phyloP scores from a whole-genome alignment of 1,140 invertebrate genomes.

The Hylyphantes graminicola region DNA sequence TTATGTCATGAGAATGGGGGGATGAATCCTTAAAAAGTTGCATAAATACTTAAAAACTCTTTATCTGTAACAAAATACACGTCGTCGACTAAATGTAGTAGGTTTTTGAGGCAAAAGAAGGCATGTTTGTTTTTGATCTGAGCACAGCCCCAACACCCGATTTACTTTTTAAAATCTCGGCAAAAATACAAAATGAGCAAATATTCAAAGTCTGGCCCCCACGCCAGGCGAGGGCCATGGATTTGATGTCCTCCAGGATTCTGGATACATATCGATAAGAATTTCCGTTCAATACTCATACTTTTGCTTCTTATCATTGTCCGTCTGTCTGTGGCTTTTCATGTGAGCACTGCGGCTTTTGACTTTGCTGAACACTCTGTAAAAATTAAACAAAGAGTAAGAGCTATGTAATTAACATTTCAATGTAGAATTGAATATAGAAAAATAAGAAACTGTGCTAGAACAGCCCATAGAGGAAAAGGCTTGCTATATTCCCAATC shows the following conservation, averaged over 20 bases:
- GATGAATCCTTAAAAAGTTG: conserved; percentile 43
- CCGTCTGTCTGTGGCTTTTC: conserved; percentile 82
- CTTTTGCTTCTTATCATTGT: conserved; percentile 50
- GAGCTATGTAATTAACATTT: no score
- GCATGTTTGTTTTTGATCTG: conserved; percentile 56
- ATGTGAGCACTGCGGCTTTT: conserved; percentile 98
- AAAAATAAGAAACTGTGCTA: no score
- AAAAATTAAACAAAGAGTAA: conserved; percentile 66
- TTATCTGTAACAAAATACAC: conserved; percentile 57
- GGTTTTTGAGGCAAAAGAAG: conserved; percentile 59
- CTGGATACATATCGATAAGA: conserved; percentile 47
- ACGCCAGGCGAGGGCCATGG: background rate
- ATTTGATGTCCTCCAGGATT: conserved; percentile 18
- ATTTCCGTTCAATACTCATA: conserved; percentile 54
- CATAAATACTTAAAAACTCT: conserved; percentile 55
- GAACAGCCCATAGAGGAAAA: no score
- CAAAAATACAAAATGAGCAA: conserved; percentile 60
- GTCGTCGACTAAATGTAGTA: conserved; percentile 38
- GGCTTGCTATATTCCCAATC: no score
- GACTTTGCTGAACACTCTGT: conserved; percentile 95
- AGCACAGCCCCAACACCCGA: conserved; percentile 55
- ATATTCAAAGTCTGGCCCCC: conserved; percentile 49
- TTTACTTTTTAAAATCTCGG: conserved; percentile 55
- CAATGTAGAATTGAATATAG: no score
- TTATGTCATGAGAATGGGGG: background rate